Conservation (phyloP, 1,140 invertebrate genomes). For the Sitodiplosis mosellana region DNA sequence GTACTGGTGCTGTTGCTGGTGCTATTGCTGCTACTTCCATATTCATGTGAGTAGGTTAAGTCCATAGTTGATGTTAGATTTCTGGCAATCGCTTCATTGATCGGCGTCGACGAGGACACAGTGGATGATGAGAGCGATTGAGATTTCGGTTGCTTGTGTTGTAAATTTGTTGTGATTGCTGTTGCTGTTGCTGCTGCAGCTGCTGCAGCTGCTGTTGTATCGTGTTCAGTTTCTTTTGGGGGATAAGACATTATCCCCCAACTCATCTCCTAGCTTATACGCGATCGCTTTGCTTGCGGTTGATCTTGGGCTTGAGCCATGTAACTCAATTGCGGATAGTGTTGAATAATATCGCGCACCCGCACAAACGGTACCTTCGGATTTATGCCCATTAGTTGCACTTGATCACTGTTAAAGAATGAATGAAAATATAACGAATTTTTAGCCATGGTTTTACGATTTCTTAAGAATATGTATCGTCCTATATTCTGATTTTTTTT, state of each 20-base stretch:
- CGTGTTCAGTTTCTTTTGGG: conserved; percentile 10
- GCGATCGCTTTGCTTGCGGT: conserved; percentile 21
- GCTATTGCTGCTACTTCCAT: conserved; percentile 4
- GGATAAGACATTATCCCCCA: conserved; percentile 18
- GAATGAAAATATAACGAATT: neutral
- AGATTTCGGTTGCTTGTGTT: neutral
- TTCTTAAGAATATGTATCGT: neutral
- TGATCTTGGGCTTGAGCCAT: conserved; percentile 34
- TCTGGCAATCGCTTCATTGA: neutral
- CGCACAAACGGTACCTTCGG: conserved; percentile 49
- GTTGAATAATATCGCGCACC: conserved; percentile 61
- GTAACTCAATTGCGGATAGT: conserved; percentile 70
- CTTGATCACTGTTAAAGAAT: neutral
- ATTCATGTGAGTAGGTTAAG: conserved; percentile 1
- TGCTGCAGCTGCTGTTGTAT: conserved; percentile 11
- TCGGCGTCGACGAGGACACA: neutral
- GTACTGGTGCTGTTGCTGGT: conserved; percentile 6
- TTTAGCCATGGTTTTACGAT: neutral
- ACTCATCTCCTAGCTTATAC: conserved; percentile 26
- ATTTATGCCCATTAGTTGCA: too few species aligned
- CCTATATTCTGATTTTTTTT: too few species aligned
- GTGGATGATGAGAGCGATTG: neutral
- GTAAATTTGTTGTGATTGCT: neutral
- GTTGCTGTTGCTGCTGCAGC: neutral
- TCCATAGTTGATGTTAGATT: neutral